Evolutionary conservation across 2,888 invertebrate genomes (phyloP).

Genomic region (Tolmerus cingulatus): DNA sequence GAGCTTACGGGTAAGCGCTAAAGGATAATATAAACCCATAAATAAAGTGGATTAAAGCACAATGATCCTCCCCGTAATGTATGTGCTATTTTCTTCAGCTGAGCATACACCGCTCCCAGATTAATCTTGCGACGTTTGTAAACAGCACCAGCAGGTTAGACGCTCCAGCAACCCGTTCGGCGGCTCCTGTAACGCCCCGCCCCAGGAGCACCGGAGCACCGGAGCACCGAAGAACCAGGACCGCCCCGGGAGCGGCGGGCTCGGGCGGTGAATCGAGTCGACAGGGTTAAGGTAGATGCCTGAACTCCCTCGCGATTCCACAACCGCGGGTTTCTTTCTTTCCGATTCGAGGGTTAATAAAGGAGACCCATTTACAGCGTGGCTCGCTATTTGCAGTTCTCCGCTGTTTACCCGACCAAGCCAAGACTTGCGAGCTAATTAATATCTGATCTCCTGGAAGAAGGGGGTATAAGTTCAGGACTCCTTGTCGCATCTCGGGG

Average conservation of each 20-base stretch:
- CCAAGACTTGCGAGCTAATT: background rate
- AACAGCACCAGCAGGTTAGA: conserved; percentile 35
- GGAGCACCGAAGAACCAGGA: background rate
- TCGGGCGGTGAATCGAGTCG: background rate
- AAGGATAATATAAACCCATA: conserved; percentile 57
- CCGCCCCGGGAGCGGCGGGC: background rate
- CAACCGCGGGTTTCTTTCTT: background rate
- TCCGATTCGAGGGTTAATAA: conserved; percentile 4
- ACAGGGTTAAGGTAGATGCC: background rate
- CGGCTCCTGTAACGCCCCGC: background rate
- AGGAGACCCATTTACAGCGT: background rate
- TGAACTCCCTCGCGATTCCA: background rate
- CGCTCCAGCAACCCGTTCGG: background rate
- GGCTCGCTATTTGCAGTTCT: background rate
- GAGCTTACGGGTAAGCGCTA: conserved; percentile 48
- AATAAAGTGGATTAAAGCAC: conserved; percentile 58
- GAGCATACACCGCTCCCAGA: conserved; percentile 47
- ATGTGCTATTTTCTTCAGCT: conserved; percentile 48
- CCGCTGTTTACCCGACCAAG: background rate
- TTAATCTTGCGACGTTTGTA: conserved; percentile 50
- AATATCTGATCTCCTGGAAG: conserved; percentile 6
- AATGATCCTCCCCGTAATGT: conserved; percentile 55
- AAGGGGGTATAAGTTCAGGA: background rate
- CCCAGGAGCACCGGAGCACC: background rate
- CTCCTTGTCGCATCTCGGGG: background rate